Evolutionary conservation across 2,888 invertebrate species (phyloP), one percentile per base, ranked within the genome.

Genomic region (Petrolisthes cinctipes): DNA sequence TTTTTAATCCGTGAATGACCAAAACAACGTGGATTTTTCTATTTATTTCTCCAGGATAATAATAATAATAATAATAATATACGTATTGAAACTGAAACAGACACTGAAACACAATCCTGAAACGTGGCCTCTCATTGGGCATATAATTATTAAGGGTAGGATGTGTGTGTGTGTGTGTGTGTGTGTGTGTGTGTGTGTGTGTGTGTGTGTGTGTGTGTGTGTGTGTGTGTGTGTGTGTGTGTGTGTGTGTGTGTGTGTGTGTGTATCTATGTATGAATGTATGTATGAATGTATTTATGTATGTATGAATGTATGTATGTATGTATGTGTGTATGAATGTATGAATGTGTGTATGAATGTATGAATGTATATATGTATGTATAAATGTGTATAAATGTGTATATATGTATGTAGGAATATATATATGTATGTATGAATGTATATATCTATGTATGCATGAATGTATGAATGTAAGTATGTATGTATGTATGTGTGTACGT

Each of bases 401-500:
- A 14, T 61, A 14, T 61, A 14, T 61, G 61, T 61, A 14, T 61
- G 61, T 61, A 14, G 6, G 61, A 9, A 14, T 61, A 14, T 61
- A 14, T 61, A 14, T 61, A 14, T 61, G 61, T 61, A 14, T 61
- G 57, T 23, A 14, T 80, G 61, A 57, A 57, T 80, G 80, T 56
- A 23, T 56, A 57, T 57, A 57, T 61, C 7, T 82, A 37, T 82
- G 68, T 61, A 51, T 23, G 66, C 51, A 56, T 66, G 76, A 57
- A 56, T 82, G 66, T 82, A 56, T 23, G 37, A 51, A 14, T 82
- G 82, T 82, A 68, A 37, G 7, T 6, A 5, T 6, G 71, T 78
- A 54, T 78, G 78, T 76, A 54, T 57, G 61, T 80, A 57, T 57
- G 61, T 54, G 56, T 53, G n/a, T 6, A 82, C 82, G 23, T 61